Conservation (phyloP, 2,888 invertebrate species). For the Hartigia nigra region DNA sequence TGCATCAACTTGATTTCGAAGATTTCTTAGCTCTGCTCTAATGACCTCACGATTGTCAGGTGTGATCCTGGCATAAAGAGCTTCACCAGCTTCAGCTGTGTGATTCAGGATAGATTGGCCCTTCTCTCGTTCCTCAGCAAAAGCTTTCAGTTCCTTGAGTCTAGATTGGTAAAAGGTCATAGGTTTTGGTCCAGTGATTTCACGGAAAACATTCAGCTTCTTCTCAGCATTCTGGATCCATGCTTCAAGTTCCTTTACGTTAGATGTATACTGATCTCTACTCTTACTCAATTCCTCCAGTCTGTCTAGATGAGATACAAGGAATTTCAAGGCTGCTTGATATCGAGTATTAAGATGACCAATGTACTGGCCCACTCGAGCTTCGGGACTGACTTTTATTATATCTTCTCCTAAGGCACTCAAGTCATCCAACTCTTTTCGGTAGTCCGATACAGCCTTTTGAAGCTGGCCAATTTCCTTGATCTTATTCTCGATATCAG, state of each 20-base stretch:
- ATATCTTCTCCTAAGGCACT: conserved; percentile 78
- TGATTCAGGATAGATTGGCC: conserved; percentile 83
- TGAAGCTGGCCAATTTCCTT: conserved; percentile 74
- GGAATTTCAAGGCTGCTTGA: conserved; percentile 78
- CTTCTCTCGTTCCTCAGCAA: conserved; percentile 79
- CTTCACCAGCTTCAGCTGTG: conserved; percentile 89
- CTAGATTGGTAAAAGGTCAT: conserved; percentile 75
- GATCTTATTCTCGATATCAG: conserved; percentile 77
- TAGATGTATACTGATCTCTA: conserved; percentile 75
- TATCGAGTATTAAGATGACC: conserved; percentile 82
- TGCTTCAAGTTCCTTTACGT: conserved; percentile 76
- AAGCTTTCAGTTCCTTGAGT: conserved; percentile 79
- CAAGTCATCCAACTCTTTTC: conserved; percentile 75
- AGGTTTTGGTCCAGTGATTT: conserved; percentile 82
- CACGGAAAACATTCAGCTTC: conserved; percentile 79
- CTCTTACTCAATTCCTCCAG: conserved; percentile 78
- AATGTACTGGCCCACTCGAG: conserved; percentile 83
- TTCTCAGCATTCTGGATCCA: conserved; percentile 84
- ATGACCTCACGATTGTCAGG: conserved; percentile 89
- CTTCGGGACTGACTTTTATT: conserved; percentile 82
- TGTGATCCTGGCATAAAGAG: conserved; percentile 86
- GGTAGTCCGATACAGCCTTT: conserved; percentile 74
- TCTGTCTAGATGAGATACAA: conserved; percentile 77
- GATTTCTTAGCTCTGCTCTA: conserved; percentile 81
- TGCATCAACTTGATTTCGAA: conserved; percentile 86